Evolutionary conservation across 2,797 vertebrate species (phyloP).

Genomic region (Gymnocypris eckloni): DNA sequence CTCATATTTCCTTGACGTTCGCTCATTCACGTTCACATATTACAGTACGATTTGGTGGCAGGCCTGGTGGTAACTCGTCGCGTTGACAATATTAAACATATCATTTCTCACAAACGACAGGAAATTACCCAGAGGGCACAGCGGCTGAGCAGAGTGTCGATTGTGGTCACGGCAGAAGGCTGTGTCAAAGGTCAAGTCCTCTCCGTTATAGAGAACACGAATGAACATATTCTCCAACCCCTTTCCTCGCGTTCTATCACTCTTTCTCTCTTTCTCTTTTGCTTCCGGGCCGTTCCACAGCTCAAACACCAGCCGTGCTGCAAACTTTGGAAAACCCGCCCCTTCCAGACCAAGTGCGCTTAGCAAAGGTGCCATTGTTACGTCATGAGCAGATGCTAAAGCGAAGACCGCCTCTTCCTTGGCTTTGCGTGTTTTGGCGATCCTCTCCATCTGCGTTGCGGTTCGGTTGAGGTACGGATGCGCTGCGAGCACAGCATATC

Average conservation of each 20-base stretch:
- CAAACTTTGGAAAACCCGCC: constrained; percentile 92
- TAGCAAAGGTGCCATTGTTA: constrained; percentile 92
- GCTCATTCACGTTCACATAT: background rate
- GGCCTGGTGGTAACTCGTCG: constrained; percentile 89
- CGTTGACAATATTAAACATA: constrained; percentile 89
- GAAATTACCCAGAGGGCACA: constrained; percentile 93
- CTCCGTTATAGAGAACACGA: constrained; percentile 92
- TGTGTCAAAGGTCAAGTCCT: constrained; percentile 95
- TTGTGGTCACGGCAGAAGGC: constrained; percentile 86
- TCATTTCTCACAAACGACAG: constrained; percentile 88
- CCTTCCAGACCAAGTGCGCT: constrained; percentile 90
- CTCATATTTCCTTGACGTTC: background rate
- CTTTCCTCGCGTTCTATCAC: constrained; percentile 54
- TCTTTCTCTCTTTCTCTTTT: background rate
- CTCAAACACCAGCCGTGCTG: constrained; percentile 93
- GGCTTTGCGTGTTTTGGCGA: constrained; percentile 71
- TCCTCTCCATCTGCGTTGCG: constrained; percentile 81
- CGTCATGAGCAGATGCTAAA: constrained; percentile 93
- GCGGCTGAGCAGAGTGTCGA: constrained; percentile 77
- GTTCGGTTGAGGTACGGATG: constrained; percentile 93
- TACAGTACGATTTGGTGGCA: constrained; percentile 74
- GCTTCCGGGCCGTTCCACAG: constrained; percentile 85
- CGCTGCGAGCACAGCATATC: constrained; percentile 88
- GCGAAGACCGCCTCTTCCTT: constrained; percentile 83
- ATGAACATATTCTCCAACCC: constrained; percentile 78